Percentiles rank a stretch among this genome's conserved stretches.
Conservation (phyloP, 2,113 vertebrate species). For the Nansenia antarctica region DNA sequence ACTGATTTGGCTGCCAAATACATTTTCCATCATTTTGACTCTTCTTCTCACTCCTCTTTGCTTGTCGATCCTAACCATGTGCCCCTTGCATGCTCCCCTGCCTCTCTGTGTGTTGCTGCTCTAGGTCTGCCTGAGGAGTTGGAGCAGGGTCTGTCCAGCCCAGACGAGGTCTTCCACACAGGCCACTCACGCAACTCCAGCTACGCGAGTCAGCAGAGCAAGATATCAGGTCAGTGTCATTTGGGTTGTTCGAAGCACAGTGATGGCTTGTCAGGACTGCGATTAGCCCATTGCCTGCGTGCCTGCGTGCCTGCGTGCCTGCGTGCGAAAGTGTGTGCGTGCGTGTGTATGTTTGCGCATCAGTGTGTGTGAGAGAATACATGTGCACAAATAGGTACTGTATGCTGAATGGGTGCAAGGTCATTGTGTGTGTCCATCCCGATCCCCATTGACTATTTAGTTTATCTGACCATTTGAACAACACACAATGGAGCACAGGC, state of each 20-base stretch:
- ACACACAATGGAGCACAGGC: no score
- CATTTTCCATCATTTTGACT: neutral
- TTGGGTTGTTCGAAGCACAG: neutral
- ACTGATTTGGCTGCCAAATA: neutral
- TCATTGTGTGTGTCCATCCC: no score
- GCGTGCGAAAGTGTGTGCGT: neutral
- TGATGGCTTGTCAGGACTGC: no score
- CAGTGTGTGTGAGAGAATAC: no score
- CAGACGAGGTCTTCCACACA: constrained; percentile 88
- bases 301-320: neutral
- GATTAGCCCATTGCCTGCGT: no score
- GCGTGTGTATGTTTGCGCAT: neutral
- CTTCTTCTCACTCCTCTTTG: no score
- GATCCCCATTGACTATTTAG: no score
- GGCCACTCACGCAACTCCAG: constrained; percentile 97
- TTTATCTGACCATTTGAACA: no score
- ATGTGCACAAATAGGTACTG: no score
- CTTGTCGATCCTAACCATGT: neutral
- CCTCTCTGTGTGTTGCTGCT: constrained; percentile 11
- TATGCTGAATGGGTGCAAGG: no score
- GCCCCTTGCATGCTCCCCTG: neutral
- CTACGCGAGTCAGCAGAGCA: constrained; percentile 97
- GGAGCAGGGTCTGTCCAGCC: constrained; percentile 81
- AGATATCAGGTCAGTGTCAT: constrained; percentile 82
- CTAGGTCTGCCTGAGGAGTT: constrained; percentile 88